Percentiles rank a stretch among this genome's conserved stretches.
Conservation (phyloP, 2,888 invertebrate species). For the Sphecodes monilicornis region DNA sequence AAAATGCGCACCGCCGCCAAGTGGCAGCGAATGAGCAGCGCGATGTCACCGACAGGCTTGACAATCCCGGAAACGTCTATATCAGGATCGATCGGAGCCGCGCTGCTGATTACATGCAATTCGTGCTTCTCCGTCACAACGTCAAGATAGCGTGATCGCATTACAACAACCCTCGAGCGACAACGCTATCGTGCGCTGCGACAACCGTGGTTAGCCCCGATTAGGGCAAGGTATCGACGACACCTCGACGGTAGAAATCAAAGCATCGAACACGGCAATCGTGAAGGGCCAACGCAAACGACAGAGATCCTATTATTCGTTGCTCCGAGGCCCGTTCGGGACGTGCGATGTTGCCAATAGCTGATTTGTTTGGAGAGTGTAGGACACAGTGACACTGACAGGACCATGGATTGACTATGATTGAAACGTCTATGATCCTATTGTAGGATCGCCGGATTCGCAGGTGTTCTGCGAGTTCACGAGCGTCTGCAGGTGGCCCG, state of each 20-base stretch:
- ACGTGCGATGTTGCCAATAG: neutral
- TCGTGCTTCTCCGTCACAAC: constrained; percentile 55
- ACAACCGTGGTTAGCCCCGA: constrained; percentile 47
- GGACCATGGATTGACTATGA: no score
- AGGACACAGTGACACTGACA: neutral
- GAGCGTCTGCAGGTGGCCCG: no score
- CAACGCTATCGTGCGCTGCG: constrained; percentile 52
- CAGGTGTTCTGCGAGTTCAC: no score
- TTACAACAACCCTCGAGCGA: constrained; percentile 58
- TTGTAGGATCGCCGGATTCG: no score
- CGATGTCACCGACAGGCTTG: constrained; percentile 43
- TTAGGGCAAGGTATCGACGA: constrained; percentile 36
- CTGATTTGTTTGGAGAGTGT: neutral
- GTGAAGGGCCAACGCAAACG: neutral
- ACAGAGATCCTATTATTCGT: neutral
- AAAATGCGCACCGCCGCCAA: constrained; percentile 20
- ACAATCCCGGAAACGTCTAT: constrained; percentile 68
- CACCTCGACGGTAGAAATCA: neutral
- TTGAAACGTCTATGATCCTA: no score
- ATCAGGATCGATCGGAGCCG: constrained; percentile 61
- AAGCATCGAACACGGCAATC: neutral
- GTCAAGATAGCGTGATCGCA: constrained; percentile 67
- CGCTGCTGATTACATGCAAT: constrained; percentile 64
- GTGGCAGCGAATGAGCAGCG: constrained; percentile 20
- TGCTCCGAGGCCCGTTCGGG: neutral